These are phyloP conservation scores for Synaphobranchus kaupii DNA, from an alignment of 2,797 vertebrate genomes.

Conservation along the genomic window DNA sequence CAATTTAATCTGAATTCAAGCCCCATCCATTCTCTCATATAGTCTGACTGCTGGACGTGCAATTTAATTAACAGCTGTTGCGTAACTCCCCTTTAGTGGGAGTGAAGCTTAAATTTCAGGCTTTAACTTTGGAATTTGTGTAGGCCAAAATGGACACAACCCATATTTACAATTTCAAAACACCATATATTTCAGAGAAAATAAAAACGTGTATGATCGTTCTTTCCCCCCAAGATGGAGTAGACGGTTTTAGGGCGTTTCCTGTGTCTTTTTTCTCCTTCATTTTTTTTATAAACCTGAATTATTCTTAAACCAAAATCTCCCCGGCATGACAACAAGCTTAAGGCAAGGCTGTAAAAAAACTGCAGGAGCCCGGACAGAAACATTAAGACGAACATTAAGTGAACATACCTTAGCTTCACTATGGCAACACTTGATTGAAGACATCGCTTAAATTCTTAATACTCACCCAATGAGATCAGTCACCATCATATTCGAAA, in stretches of 20 bases:
- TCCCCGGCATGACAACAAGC: background rate
- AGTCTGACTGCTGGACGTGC: conserved; percentile 31
- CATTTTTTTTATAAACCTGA: conserved; percentile 7
- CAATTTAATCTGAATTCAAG: conserved; percentile 55
- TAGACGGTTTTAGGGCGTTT: conserved; percentile 34
- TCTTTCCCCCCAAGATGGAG: conserved; percentile 26
- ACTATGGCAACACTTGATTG: background rate
- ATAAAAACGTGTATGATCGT: background rate
- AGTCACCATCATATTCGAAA: background rate
- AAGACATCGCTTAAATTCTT: background rate
- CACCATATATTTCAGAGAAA: conserved; percentile 25
- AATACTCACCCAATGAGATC: background rate
- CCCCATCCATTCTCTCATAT: conserved; percentile 72
- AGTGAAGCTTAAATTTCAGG: conserved; percentile 29
- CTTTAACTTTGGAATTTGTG: background rate
- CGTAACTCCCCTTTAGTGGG: conserved; percentile 20
- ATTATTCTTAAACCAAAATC: background rate
- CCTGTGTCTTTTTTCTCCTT: background rate
- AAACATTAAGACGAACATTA: background rate
- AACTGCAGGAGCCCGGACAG: background rate
- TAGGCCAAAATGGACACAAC: conserved; percentile 11
- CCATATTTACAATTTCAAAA: conserved; percentile 7
- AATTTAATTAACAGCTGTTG: conserved; percentile 38
- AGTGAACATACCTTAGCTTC: background rate
- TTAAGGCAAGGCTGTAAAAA: background rate